Conservation (phyloP, 2,888 invertebrate species). For the Electrophaes corylata region DNA sequence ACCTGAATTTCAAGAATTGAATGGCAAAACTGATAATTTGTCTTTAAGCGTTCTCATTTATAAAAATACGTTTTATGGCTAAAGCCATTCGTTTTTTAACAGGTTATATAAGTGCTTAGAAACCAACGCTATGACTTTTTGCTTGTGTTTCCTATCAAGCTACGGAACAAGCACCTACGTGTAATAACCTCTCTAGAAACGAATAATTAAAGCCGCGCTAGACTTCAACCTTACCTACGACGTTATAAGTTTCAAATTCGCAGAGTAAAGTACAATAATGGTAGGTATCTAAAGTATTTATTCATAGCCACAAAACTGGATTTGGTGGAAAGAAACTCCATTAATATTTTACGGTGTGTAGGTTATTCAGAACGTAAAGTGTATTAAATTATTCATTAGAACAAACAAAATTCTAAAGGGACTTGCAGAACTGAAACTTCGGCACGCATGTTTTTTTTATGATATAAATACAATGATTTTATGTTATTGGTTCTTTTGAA, state of each 20-base stretch:
- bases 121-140: constrained; percentile 11
- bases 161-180: constrained; percentile 6
- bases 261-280: constrained; percentile 13
- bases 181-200: constrained; percentile 8
- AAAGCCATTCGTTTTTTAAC: constrained; percentile 11
- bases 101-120: background rate
- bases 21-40: too few species aligned
- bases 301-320: constrained; percentile 45
- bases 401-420: constrained; percentile 5
- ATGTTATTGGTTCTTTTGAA: too few species aligned
- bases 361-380: constrained; percentile 46
- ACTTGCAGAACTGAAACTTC: constrained; percentile 8
- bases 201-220: constrained; percentile 1
- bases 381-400: constrained; percentile 58
- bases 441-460: background rate
- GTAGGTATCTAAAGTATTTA: constrained; percentile 30
- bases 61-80: constrained; percentile 2
- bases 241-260: constrained; percentile 12
- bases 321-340: constrained; percentile 45
- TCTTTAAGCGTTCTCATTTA: background rate
- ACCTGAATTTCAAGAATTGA: too few species aligned
- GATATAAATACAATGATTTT: too few species aligned
- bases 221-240: constrained; percentile 6
- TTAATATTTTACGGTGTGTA: constrained; percentile 48
- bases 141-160: constrained; percentile 10